These are phyloP conservation scores for Rhopalosiphum maidis DNA, from an alignment of 1,140 invertebrate genomes.

Conservation along the genomic window DNA sequence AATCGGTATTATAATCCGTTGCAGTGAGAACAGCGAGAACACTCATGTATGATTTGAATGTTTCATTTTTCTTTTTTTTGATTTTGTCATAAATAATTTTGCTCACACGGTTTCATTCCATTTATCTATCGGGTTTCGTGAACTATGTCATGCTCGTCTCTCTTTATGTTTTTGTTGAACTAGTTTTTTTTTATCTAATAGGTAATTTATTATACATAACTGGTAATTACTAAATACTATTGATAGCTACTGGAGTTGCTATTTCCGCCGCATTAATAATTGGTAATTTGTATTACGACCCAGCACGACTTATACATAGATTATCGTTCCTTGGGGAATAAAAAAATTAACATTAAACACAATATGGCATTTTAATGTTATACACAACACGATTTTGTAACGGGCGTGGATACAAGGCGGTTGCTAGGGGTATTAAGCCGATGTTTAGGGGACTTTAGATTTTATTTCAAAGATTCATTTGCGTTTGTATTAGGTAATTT, in stretches of 20 bases:
- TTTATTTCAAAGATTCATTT: too few species aligned
- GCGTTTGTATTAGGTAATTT: too few species aligned
- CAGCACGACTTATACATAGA: too few species aligned
- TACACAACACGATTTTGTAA: too few species aligned
- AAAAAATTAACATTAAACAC: too few species aligned
- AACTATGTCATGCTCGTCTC: not conserved
- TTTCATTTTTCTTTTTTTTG: not conserved
- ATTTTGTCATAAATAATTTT: not conserved
- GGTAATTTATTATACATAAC: not conserved
- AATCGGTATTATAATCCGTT: constrained; percentile 44
- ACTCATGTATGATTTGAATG: not conserved
- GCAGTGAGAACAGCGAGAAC: not conserved
- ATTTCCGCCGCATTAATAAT: not conserved
- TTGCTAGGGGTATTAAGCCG: too few species aligned
- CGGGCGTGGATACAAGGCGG: too few species aligned
- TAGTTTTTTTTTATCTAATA: not conserved
- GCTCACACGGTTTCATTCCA: not conserved
- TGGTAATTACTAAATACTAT: not conserved
- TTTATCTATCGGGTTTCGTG: not conserved
- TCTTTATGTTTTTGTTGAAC: not conserved
- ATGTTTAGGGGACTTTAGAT: too few species aligned
- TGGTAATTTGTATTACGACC: too few species aligned
- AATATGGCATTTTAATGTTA: too few species aligned
- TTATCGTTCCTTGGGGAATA: too few species aligned
- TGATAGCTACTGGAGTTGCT: not conserved